Evolutionary conservation across 2,113 vertebrate genomes (phyloP).

Genomic region (Maccullochella peelii): DNA sequence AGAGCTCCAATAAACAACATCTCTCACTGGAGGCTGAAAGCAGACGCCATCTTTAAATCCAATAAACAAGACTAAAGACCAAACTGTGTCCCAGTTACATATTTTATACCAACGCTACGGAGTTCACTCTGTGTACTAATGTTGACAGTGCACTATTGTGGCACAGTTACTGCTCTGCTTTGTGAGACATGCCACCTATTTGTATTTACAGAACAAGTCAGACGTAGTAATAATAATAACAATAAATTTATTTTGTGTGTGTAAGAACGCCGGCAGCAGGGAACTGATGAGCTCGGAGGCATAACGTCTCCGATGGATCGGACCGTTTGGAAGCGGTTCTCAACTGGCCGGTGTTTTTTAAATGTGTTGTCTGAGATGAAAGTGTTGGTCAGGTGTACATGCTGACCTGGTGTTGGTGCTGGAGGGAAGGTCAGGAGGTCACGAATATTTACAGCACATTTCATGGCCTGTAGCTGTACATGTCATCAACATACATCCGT

Average conservation of each 20-base stretch:
- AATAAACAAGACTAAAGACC: conserved; percentile 19
- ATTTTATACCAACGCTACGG: background rate
- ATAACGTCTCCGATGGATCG: no score
- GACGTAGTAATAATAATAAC: no score
- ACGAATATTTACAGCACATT: conserved; percentile 14
- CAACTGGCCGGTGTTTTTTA: background rate
- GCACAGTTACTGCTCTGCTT: background rate
- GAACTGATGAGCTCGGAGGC: no score
- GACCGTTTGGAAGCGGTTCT: no score
- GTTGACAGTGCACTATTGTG: background rate
- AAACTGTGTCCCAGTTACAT: background rate
- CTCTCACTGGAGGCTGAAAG: conserved; percentile 16
- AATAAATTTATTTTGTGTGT: no score
- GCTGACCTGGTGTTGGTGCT: conserved; percentile 5
- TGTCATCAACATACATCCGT: background rate
- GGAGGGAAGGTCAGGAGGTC: conserved; percentile 30
- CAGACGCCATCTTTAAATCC: conserved; percentile 23
- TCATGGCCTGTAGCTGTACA: background rate
- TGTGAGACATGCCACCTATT: no score
- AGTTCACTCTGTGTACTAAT: no score
- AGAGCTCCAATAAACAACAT: conserved; percentile 5
- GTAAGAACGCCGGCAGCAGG: no score
- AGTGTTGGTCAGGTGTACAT: background rate
- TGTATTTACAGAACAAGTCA: no score
- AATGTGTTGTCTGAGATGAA: background rate